These are phyloP conservation scores for Vicugna pacos DNA, from an alignment of 2,113 vertebrate species.

Conservation along the genomic window DNA sequence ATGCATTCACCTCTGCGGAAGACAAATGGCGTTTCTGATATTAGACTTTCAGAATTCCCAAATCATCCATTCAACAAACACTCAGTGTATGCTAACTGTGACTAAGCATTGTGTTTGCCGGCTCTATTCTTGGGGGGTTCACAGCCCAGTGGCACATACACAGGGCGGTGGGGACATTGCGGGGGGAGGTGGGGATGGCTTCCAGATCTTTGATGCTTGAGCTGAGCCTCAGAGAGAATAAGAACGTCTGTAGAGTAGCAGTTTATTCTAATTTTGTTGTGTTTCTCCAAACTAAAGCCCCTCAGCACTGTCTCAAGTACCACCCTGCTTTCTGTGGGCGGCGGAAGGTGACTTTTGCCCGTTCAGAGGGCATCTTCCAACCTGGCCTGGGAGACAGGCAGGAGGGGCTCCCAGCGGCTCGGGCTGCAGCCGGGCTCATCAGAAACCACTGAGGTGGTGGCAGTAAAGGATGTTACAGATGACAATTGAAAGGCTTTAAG, in stretches of 20 bases:
- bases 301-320: background rate
- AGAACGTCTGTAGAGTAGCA: conserved; percentile 15
- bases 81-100: background rate
- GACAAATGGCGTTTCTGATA: conserved; percentile 66
- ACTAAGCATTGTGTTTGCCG: background rate
- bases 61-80: background rate
- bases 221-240: background rate
- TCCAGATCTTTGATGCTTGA: background rate
- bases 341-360: background rate
- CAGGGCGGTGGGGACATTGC: background rate
- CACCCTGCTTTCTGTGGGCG: background rate
- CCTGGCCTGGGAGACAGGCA: background rate
- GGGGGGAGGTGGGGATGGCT: background rate
- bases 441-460: conserved; percentile 68
- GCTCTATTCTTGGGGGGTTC: background rate
- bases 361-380: conserved; percentile 47
- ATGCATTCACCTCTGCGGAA: conserved; percentile 40
- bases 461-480: conserved; percentile 77
- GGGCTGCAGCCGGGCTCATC: conserved; percentile 49
- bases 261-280: conserved; percentile 22
- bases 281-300: background rate
- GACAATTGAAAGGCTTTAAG: conserved; percentile 84
- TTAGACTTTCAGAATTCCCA: conserved; percentile 50
- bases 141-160: background rate
- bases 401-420: background rate